Base-by-base conservation (phyloP, 2,888 invertebrate species). In the Pedicia rivosa region DNA sequence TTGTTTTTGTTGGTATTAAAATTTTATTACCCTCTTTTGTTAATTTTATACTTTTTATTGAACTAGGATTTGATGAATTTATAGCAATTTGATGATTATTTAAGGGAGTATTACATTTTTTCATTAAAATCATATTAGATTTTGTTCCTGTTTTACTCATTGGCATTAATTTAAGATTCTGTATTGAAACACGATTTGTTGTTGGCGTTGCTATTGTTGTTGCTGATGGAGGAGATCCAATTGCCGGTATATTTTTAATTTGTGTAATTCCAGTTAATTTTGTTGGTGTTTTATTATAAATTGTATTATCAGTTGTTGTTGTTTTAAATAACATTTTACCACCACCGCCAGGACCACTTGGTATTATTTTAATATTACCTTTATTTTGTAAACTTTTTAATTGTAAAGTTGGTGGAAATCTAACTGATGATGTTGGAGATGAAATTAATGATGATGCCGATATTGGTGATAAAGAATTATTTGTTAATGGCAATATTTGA, bases 141-240 rank as follows among this genome's bases (percentile, higher is more conserved):
- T 35, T 25, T n/a, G 25, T 15, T 12, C 15, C 25, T 7, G 25
- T 35, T 12, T 13, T 13, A 16, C 26, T 25, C 10, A 35, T 49
- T 26, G 56, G 51, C 25, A 59, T 45, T 35, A 59, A 48, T 40
- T 59, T 58, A 40, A 59, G 52, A 40, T 59, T 59, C 37, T 59
- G 59, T 49, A 59, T 31, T 22, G 9, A 14, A 12, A 26, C 7
- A 19, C 33, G n/a, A 27, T 20, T 22, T 15, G 3, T 29, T 10
- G n/a, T n/a, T 15, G 30, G 17, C 4, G 17, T 14, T 13, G 24
- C 22, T 3, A 13, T 14, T 12, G 15, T 29, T n/a, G 32, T 28
- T 13, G 39, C 12, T 19, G 15, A 15, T 5, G 35, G 4, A n/a
- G 31, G 35, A 49, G 46, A 13, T 50, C 46, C 16, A 51, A 46